Conservation (phyloP, 2,113 vertebrate species). For the Apodemus speciosus region DNA sequence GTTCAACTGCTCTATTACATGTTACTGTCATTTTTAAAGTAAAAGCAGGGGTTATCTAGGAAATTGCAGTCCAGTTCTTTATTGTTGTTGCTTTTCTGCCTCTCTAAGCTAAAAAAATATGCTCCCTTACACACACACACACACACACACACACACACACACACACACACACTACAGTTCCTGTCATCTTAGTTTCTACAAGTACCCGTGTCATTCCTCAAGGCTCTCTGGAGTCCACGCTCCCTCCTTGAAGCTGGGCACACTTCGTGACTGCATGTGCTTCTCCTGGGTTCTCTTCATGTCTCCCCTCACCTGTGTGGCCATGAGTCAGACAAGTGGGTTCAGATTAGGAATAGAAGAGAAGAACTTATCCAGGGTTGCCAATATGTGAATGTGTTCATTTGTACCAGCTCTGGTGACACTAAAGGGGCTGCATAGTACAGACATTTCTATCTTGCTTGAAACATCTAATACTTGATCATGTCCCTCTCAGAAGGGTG, state of each 20-base stretch:
- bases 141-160: no score
- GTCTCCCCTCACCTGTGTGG: neutral
- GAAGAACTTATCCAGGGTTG: neutral
- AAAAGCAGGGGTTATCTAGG: conserved; percentile 38
- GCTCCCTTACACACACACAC: neutral
- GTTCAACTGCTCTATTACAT: conserved; percentile 14
- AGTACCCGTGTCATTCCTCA: neutral
- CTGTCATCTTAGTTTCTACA: neutral
- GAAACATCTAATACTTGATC: neutral
- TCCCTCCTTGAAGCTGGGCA: neutral
- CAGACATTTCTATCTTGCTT: neutral
- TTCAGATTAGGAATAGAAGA: neutral
- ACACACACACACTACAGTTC: neutral
- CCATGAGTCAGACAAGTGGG: neutral
- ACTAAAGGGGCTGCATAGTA: neutral
- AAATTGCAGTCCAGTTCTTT: conserved; percentile 36
- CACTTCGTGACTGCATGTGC: neutral
- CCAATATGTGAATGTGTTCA: rapidly evolving
- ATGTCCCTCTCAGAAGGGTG: neutral
- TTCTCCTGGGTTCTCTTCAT: neutral
- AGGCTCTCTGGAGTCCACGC: neutral
- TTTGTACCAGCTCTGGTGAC: neutral
- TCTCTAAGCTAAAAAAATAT: neutral
- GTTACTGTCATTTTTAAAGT: conserved; percentile 42
- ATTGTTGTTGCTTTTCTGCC: neutral